A percentile compares a stretch with the other conserved stretches of the same genome.
These are phyloP conservation scores for Hipposideros larvatus DNA, from an alignment of 2,797 vertebrate genomes.

Conservation along the genomic window DNA sequence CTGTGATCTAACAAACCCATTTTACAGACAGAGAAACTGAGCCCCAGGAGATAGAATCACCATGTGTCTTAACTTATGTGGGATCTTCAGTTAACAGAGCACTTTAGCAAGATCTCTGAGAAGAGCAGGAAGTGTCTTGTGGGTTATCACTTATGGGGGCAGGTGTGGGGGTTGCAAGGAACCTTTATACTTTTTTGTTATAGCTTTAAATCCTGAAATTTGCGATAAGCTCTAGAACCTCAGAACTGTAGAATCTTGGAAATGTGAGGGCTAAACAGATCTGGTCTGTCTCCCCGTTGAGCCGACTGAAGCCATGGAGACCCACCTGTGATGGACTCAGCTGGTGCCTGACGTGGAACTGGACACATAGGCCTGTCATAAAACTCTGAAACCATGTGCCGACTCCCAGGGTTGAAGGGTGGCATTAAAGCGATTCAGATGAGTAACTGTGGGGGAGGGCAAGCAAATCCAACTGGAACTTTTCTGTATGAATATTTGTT, in stretches of 20 bases:
- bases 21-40: background rate
- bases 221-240: background rate
- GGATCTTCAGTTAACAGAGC: background rate
- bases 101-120: background rate
- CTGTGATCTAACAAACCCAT: background rate
- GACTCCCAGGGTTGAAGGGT: background rate
- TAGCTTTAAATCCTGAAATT: background rate
- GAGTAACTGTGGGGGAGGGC: background rate
- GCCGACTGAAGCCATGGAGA: accelerated
- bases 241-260: background rate
- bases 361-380: accelerated
- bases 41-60: background rate
- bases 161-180: background rate
- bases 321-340: no score
- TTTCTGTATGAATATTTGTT: background rate
- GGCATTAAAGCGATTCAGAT: background rate
- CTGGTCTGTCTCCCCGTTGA: background rate
- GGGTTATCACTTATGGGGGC: no score
- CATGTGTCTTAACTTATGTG: no score
- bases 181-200: background rate
- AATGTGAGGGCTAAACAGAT: accelerated
- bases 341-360: background rate
- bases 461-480: background rate
- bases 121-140: background rate
- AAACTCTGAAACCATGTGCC: background rate